Base-by-base conservation (phyloP, 2,113 vertebrate genomes). In the Mus musculus region DNA sequence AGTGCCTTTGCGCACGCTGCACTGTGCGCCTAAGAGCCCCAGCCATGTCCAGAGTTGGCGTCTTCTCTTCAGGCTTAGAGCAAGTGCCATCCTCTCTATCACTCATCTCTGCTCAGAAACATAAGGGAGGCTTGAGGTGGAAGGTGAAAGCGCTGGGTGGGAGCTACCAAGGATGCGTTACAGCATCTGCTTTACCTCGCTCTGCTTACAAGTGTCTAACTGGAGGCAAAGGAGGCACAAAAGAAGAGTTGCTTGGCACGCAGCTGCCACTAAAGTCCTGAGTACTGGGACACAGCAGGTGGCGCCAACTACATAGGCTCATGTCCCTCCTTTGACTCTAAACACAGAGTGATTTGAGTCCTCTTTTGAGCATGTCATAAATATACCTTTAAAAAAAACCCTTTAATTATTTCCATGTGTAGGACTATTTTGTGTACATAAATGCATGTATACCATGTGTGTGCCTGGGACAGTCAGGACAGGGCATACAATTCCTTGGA, bases 1-100 rank as follows among this genome's bases (percentile, higher is more conserved):
- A 7, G n/a, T 24, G 39, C 36, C 46, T 71, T 16, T n/a, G 20
- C 33, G 36, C 6, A 0, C 1, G n/a, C 61, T 59, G 28, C 5
- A 22, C 46, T 19, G 17, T 84, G 61, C 30, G 5, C 3, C 76
- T 39, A 75, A 80, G 88, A 39, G 59, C 10, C 1, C 4, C 14
- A 9, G 26, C 24, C 82, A 28, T 10, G 30, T 26, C 52, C 63
- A 72, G 75, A 88, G 69, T 1, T 22, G 46, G 5, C 54, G 14
- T 26, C 39, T 24, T 16, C 46, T 77, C 59, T 36, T 22, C 80
- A 61, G 54, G 10, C 56, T 39, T 39, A 82, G 19, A 59, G 30
- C 54, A 61, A 82, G 56, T 8, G 22, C 20, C 80, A 67, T 36
- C 14, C 65, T 69, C 28, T 86, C 86, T 20, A 19, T 63, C 52